Percentiles rank a stretch among this genome's conserved stretches.
Conservation (phyloP, 2,797 vertebrate genomes). For the Sebastiscus tertius region DNA sequence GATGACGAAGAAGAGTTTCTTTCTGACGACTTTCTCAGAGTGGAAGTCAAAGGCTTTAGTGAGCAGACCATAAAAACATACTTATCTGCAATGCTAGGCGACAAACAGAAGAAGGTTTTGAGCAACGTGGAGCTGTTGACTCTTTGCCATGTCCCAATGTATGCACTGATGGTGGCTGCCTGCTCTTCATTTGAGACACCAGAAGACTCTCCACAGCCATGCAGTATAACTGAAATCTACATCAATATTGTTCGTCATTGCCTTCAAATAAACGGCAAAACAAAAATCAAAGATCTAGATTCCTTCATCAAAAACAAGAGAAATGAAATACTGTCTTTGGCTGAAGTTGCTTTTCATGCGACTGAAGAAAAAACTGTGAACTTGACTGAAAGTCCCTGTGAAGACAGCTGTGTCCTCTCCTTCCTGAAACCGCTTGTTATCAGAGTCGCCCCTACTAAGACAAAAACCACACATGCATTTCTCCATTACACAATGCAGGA, state of each 20-base stretch:
- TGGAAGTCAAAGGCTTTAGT: constrained; percentile 55
- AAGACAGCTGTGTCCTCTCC: constrained; percentile 22
- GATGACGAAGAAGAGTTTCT: neutral
- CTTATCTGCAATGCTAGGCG: neutral
- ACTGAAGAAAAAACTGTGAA: constrained; percentile 25
- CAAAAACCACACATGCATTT: constrained; percentile 10
- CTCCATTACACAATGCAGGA: constrained; percentile 74
- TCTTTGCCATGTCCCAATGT: constrained; percentile 70
- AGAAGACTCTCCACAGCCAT: neutral
- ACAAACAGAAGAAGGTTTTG: constrained; percentile 10
- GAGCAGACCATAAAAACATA: constrained; percentile 28
- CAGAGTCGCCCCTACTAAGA: neutral
- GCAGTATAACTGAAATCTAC: constrained; percentile 32
- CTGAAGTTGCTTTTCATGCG: constrained; percentile 34
- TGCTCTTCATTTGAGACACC: constrained; percentile 17
- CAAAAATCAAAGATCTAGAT: neutral
- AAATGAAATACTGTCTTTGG: constrained; percentile 20
- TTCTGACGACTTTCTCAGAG: neutral
- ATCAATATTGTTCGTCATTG: constrained; percentile 14
- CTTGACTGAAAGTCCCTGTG: neutral
- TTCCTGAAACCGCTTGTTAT: constrained; percentile 34
- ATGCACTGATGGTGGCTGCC: constrained; percentile 58
- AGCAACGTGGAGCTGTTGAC: constrained; percentile 62
- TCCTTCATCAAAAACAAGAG: neutral
- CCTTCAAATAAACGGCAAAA: neutral